A percentile compares a stretch with the other conserved stretches of the same genome.
Conservation (phyloP, 2,888 invertebrate genomes). For the Teleogryllus oceanicus region DNA sequence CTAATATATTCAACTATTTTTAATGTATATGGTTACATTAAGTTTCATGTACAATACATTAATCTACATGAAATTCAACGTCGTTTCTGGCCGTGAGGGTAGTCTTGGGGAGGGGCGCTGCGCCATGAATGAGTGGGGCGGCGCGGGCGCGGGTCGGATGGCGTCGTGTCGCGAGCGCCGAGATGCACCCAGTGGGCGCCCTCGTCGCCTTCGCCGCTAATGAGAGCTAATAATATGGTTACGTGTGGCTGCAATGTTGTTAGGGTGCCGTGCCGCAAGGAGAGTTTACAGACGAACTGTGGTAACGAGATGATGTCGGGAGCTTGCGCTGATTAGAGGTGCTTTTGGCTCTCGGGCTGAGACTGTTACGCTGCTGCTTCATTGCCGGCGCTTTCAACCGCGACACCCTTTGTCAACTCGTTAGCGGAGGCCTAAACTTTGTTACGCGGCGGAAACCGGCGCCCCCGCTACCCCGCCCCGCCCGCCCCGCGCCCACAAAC, state of each 20-base stretch:
- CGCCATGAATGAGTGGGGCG: no score
- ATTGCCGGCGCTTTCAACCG: slow-evolving; percentile 9
- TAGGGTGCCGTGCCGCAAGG: not conserved
- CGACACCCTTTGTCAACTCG: slow-evolving; percentile 24
- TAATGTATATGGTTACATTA: no score
- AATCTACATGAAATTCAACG: no score
- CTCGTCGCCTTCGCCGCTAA: not conserved
- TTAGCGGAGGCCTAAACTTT: slow-evolving; percentile 24
- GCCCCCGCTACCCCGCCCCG: not conserved
- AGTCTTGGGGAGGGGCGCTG: no score
- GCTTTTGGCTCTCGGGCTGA: not conserved
- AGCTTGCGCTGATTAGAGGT: slow-evolving; percentile 18
- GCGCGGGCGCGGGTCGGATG: no score
- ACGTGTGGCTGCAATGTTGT: not conserved
- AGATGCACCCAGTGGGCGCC: slow-evolving; percentile 43
- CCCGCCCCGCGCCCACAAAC: not conserved
- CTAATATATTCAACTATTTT: no score
- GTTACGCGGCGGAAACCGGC: slow-evolving; percentile 18
- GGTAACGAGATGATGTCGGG: slow-evolving; percentile 18
- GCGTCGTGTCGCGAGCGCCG: not conserved
- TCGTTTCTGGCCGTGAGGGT: no score
- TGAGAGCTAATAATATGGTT: slow-evolving; percentile 26
- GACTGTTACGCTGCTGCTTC: slow-evolving; percentile 9
- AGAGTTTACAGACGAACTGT: slow-evolving; percentile 7
- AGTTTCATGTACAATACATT: no score